A percentile compares a stretch with the other conserved stretches of the same genome.
Conservation (phyloP, 2,888 invertebrate genomes). For the Cataglyphis altisquamis region DNA sequence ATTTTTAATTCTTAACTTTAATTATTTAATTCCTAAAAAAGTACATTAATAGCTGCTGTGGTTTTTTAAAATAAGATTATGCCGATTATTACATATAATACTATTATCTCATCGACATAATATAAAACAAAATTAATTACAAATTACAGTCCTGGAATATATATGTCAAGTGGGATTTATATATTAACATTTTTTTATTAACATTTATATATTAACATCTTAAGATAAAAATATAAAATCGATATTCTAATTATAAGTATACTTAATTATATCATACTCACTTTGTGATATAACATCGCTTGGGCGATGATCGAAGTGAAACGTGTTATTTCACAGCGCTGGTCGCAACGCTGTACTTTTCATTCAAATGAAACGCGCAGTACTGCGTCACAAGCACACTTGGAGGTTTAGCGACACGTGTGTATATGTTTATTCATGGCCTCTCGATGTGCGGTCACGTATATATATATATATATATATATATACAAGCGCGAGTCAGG, state of each 20-base stretch:
- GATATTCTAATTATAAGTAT: not conserved
- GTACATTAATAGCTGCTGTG: not conserved
- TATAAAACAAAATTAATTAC: not conserved
- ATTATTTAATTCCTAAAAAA: not conserved
- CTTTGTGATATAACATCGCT: not conserved
- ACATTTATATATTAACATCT: not conserved
- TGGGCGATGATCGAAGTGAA: not conserved
- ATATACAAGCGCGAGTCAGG: conserved; percentile 66
- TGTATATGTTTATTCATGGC: conserved; percentile 36
- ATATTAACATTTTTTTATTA: not conserved
- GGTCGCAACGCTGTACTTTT: not conserved
- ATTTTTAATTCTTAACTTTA: too few species aligned
- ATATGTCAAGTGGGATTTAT: not conserved
- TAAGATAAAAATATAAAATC: not conserved
- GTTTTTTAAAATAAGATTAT: not conserved
- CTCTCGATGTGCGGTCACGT: conserved; percentile 34
- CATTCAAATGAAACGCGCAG: conserved; percentile 23
- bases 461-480: conserved; percentile 29
- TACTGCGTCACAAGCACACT: conserved; percentile 27
- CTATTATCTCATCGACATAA: not conserved
- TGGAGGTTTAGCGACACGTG: conserved; percentile 51
- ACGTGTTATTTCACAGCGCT: not conserved
- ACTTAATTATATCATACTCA: not conserved
- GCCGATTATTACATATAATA: not conserved
- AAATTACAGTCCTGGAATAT: not conserved